Base-by-base conservation (phyloP, 2,888 invertebrate genomes). In the Teleiodes luculella region DNA sequence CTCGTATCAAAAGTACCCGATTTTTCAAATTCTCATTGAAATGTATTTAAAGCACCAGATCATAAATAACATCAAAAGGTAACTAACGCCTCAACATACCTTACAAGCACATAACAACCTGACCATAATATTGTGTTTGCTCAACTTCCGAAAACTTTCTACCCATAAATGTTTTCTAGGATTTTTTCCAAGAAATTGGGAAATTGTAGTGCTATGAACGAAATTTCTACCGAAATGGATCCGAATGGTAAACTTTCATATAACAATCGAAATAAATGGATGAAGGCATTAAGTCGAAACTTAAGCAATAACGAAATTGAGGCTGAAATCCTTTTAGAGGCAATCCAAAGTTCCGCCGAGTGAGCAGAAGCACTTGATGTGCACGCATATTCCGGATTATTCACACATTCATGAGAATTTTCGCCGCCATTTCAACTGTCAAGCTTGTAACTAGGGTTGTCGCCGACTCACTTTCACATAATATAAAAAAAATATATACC, bases 351-450 rank as follows among this genome's bases (percentile, higher is more conserved):
- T 43, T 43, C 28, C 43, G 13, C 28, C n/a, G 18, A 46, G 46
- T 16, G 46, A 14, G 46, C 31, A 46, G 31, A 31, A 18, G 16
- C 31, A 20, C 48, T 48, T 20, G 48, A 48, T 35, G 48, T 35
- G 33, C 48, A 35, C 48, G 35, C 48, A 48, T 35, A 48, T 48
- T 35, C 35, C 20, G 35, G 48, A 48, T 48, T 48, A 48, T 35
- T 48, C 48, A 48, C 31, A 48, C 45, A 37, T 51, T 54, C 37
- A 50, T 50, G 54, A 41, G 50, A 46, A 54, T 50, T 50, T 33
- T 46, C 54, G 50, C 36, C 20, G 54, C 36, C 54, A 54, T 50
- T 54, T 54, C 50, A 45, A 50, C 43, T 51, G 50, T 45, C 54
- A 54, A 39, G 43, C 36, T 13, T 33, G n/a, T 20, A 39, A 6